Base-by-base conservation (phyloP, 2,797 vertebrate genomes). In the Melanotaenia nigrans region DNA sequence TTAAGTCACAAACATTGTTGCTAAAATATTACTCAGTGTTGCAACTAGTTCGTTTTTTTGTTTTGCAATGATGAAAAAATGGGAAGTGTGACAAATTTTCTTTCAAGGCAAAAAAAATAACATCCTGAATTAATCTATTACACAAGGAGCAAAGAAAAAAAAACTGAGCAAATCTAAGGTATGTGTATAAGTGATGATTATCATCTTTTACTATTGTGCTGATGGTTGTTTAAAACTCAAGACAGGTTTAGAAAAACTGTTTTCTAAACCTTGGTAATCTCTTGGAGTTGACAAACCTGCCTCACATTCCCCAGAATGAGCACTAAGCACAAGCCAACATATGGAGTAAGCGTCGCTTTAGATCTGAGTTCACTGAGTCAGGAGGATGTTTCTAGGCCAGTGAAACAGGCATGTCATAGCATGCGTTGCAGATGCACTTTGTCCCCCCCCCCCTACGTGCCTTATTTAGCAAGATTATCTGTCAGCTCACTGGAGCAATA, bases 381-480 rank as follows among this genome's bases (percentile, higher is more conserved):
- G 58, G 74, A 80, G 59, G 70, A 85, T 62, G 35, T 91, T 90
- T 91, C 81, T 87, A 73, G 91, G 87, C 90, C 86, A 89, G 74
- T 77, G 78, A 86, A 85, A 81, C 78, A 79, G 78, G 82, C 76
- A 63, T 70, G 76, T 40, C 40, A 70, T 61, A n/a, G 73, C 71
- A 47, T 73, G 35, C 75, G 65, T 74, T 59, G 75, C 53, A 63
- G 53, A 82, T 68, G 62, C 60, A 66, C 53, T 68, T 65, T 75
- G 53, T 49, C 65, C 63, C 16, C 24, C 45, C 5, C 60, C 61
- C 64, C 16, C 9, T 69, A 25, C 61, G 30, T 56, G 53, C 68
- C 62, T 88, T 84, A 79, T 84, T 82, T 70, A 84, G 75, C 54
- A 14, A 0, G 4, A 3, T 62, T 72, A 67, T 73, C 32, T 75